Evolutionary conservation across 2,888 invertebrate species (phyloP).

Genomic region (Digitonthophagus gazella): DNA sequence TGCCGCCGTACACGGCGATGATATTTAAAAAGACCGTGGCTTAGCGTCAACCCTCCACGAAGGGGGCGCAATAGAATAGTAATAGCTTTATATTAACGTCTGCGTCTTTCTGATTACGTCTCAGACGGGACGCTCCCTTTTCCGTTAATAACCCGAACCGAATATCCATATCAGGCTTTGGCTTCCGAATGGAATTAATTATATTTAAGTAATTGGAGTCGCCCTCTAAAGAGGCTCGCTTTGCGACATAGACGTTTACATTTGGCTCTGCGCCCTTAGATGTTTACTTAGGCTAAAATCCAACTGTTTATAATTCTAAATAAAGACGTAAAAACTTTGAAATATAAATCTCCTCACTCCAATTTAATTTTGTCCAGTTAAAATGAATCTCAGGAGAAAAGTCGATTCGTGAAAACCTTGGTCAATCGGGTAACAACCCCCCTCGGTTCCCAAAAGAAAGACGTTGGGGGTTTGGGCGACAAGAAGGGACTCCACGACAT

Average conservation of each 20-base stretch:
- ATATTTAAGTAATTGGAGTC: slow-evolving; percentile 5
- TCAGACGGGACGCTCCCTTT: slow-evolving; percentile 22
- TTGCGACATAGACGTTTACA: not conserved
- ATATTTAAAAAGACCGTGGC: slow-evolving; percentile 47
- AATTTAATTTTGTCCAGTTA: not conserved
- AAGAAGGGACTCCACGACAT: slow-evolving; percentile 26
- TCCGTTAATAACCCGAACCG: slow-evolving; percentile 17
- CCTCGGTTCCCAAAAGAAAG: not conserved
- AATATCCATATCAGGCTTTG: slow-evolving; percentile 10
- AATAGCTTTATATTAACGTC: slow-evolving; percentile 50
- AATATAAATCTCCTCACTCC: not conserved
- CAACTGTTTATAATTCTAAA: not conserved
- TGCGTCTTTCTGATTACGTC: slow-evolving; percentile 46
- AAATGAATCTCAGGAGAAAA: not conserved
- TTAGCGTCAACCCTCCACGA: slow-evolving; percentile 39
- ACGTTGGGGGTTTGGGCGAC: not conserved
- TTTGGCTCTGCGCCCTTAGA: not conserved
- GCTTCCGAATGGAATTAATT: slow-evolving; percentile 14
- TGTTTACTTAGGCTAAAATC: not conserved
- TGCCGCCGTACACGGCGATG: slow-evolving; percentile 39
- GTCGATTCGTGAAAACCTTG: too few species aligned
- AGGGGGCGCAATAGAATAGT: slow-evolving; percentile 49
- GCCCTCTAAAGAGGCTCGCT: not conserved
- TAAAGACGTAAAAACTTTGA: not conserved
- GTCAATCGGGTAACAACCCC: not conserved